These are phyloP conservation scores for Euwallacea fornicatus DNA, from an alignment of 1,140 invertebrate genomes.

Conservation along the genomic window DNA sequence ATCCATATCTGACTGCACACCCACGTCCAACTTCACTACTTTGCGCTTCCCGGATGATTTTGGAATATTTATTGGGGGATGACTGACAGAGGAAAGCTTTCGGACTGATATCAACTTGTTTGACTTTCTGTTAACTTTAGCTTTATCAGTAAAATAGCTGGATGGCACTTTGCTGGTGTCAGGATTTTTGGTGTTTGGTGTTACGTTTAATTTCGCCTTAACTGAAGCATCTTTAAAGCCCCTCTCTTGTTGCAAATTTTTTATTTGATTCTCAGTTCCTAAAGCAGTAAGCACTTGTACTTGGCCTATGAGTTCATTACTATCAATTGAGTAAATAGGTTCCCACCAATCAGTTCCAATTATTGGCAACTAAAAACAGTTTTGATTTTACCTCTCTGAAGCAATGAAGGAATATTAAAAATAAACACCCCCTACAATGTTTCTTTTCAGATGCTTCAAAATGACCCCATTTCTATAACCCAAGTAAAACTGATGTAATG, in stretches of 20 bases:
- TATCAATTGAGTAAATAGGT: constrained; percentile 55
- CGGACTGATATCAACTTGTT: not conserved
- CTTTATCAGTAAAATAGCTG: constrained; percentile 19
- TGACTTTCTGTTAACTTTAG: constrained; percentile 13
- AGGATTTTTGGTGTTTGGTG: constrained; percentile 1
- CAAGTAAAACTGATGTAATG: constrained; percentile 63
- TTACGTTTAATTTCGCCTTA: constrained; percentile 34
- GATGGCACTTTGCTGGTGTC: not conserved
- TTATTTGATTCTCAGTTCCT: constrained; percentile 63
- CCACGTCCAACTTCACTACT: constrained; percentile 30
- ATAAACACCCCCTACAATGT: constrained; percentile 35
- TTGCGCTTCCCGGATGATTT: constrained; percentile 1
- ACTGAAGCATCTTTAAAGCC: constrained; percentile 54
- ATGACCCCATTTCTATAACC: constrained; percentile 61
- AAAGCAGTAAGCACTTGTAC: constrained; percentile 61
- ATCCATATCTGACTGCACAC: constrained; percentile 32
- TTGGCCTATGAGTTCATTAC: constrained; percentile 55
- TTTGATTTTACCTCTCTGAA: too few relatives aligned
- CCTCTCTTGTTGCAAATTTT: constrained; percentile 58
- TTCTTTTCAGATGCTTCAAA: constrained; percentile 56
- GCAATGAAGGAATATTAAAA: not conserved
- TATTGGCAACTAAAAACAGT: constrained; percentile 57
- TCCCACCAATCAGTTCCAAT: constrained; percentile 65
- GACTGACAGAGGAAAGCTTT: not conserved
- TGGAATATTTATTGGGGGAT: not conserved